phyloP scores from a whole-genome alignment of 2,797 vertebrate species.

The Microcaecilia unicolor region DNA sequence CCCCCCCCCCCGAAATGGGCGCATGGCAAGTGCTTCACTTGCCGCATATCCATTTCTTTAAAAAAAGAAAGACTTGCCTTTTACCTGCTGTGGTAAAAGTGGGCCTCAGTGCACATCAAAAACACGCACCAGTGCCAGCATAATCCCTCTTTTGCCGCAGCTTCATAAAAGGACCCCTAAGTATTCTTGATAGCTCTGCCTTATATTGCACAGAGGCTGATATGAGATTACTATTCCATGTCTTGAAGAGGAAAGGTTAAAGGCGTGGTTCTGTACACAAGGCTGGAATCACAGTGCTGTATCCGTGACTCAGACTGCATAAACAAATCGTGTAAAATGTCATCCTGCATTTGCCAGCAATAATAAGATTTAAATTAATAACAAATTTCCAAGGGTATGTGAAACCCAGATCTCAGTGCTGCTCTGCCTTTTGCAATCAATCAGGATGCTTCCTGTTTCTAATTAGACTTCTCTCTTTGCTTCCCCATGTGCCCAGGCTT shows the following conservation, averaged over 20 bases:
- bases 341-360: slow-evolving; percentile 77
- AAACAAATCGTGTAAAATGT: slow-evolving; percentile 85
- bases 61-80: too few relatives aligned
- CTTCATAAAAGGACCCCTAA: too few relatives aligned
- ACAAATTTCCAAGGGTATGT: slow-evolving; percentile 56
- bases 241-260: not conserved
- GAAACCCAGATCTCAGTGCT: slow-evolving; percentile 39
- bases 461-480: slow-evolving; percentile 32
- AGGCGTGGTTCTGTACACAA: slow-evolving; percentile 24
- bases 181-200: too few relatives aligned
- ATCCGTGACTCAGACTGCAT: slow-evolving; percentile 70
- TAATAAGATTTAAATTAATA: slow-evolving; percentile 77
- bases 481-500: slow-evolving; percentile 1
- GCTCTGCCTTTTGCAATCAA: slow-evolving; percentile 56
- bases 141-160: too few relatives aligned
- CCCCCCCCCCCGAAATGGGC: too few relatives aligned
- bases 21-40: too few relatives aligned
- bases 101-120: too few relatives aligned
- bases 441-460: slow-evolving; percentile 43
- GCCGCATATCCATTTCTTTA: too few relatives aligned
- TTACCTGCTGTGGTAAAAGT: too few relatives aligned
- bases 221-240: too few relatives aligned
- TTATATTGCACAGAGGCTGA: too few relatives aligned
- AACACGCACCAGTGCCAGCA: too few relatives aligned
- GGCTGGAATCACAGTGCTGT: slow-evolving; percentile 53